phyloP scores from a whole-genome alignment of 2,113 vertebrate genomes.

The Vombatus ursinus region DNA sequence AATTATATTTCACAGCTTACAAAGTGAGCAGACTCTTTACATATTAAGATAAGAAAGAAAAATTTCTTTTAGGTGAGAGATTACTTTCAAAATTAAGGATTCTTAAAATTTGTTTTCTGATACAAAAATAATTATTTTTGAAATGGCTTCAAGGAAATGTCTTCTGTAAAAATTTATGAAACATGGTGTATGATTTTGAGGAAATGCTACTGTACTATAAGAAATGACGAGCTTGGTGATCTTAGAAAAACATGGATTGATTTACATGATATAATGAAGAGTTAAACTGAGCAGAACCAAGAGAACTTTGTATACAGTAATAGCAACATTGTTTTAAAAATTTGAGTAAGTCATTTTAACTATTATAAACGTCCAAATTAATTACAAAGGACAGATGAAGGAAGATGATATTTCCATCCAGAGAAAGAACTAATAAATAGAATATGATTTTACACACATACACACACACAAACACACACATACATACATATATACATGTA shows the following conservation, averaged over 20 bases:
- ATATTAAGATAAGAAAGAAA: background rate
- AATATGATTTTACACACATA: too few relatives aligned
- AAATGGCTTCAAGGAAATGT: background rate
- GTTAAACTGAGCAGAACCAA: background rate
- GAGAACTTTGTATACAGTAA: background rate
- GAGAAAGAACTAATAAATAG: too few relatives aligned
- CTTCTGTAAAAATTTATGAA: background rate
- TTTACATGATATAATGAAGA: too few relatives aligned
- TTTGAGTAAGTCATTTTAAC: too few relatives aligned
- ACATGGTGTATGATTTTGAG: background rate
- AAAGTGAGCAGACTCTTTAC: background rate
- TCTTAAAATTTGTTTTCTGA: background rate
- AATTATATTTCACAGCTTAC: background rate
- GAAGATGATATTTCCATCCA: too few relatives aligned
- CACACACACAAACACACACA: too few relatives aligned
- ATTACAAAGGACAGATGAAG: too few relatives aligned
- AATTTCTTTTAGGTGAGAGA: background rate
- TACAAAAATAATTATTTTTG: background rate
- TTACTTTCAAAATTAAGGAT: constrained; percentile 42
- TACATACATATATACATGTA: too few relatives aligned
- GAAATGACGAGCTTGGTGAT: background rate
- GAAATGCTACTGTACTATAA: background rate
- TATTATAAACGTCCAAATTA: too few relatives aligned
- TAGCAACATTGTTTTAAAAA: too few relatives aligned
- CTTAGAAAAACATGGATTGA: too few relatives aligned